These are phyloP conservation scores for Eunapius fragilis DNA, from an alignment of 37 sponge, comb jelly and placozoan species.

Conservation along the genomic window DNA sequence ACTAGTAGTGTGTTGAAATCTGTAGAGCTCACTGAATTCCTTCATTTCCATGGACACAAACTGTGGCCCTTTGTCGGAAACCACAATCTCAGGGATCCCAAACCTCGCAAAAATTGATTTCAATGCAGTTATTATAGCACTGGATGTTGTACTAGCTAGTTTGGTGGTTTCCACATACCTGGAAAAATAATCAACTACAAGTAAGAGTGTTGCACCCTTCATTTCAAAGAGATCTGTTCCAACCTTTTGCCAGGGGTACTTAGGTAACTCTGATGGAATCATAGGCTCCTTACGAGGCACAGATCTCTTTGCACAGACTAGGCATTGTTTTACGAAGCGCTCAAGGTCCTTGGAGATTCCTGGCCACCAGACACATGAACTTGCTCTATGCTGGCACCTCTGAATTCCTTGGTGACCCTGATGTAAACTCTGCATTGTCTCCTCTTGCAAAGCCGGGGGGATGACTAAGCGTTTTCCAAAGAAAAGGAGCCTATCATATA, in stretches of 20 bases:
- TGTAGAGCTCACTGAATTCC: constrained; percentile 1
- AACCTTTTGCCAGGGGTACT: constrained; percentile 1
- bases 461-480: background rate
- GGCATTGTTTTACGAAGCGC: background rate
- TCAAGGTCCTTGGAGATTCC: background rate
- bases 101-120: constrained; percentile 37
- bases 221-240: constrained; percentile 16
- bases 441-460: background rate
- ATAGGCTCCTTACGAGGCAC: background rate
- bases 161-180: constrained; percentile 34
- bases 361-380: constrained; percentile 8
- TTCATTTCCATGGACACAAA: constrained; percentile 41
- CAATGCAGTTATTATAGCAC: constrained; percentile 20
- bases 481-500: background rate
- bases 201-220: background rate
- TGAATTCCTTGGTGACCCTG: constrained; percentile 45
- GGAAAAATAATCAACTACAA: constrained; percentile 4
- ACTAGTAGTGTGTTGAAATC: constrained; percentile 47
- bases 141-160: constrained; percentile 44
- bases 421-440: constrained; percentile 3
- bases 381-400: constrained; percentile 11
- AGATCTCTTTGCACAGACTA: background rate
- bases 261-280: constrained; percentile 9
- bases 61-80: constrained; percentile 66
- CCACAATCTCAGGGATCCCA: constrained; percentile 50